These are phyloP conservation scores for Pristionchus fissidentatus DNA, from an alignment of 2,888 invertebrate species.

Conservation along the genomic window DNA sequence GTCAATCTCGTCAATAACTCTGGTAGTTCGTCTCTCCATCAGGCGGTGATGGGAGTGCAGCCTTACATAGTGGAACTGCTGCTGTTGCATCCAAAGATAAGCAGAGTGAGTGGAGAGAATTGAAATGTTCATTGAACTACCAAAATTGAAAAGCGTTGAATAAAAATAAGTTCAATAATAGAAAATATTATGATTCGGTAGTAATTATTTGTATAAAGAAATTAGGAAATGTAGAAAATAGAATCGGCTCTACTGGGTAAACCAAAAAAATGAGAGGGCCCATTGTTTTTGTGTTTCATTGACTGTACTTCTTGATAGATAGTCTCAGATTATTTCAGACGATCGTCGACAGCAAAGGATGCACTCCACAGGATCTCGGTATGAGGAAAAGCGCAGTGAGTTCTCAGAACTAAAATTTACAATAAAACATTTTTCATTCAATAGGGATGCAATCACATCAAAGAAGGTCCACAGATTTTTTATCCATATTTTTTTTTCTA, in stretches of 20 bases:
- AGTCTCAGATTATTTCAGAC: neutral
- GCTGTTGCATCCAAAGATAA: conserved; percentile 19
- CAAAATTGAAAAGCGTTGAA: too few species aligned
- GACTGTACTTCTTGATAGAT: too few species aligned
- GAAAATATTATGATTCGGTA: too few species aligned
- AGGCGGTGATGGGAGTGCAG: neutral
- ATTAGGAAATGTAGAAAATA: too few species aligned
- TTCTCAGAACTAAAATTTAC: neutral
- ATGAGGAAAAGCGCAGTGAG: neutral
- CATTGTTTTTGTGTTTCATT: too few species aligned
- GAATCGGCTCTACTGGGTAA: too few species aligned
- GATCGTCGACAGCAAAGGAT: neutral
- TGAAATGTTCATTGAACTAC: too few species aligned
- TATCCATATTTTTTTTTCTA: too few species aligned
- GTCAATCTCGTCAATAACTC: neutral
- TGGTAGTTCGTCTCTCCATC: conserved; percentile 2
- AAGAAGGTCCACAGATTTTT: too few species aligned
- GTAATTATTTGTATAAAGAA: too few species aligned
- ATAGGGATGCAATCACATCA: neutral
- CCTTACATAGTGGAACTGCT: conserved; percentile 11
- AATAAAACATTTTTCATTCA: neutral
- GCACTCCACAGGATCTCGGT: conserved; percentile 23
- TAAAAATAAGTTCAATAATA: too few species aligned
- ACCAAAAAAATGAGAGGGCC: too few species aligned
- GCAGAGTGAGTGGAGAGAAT: neutral